Evolutionary conservation across 2,797 vertebrate genomes (phyloP).

Genomic region (Gymnothorax javanicus): DNA sequence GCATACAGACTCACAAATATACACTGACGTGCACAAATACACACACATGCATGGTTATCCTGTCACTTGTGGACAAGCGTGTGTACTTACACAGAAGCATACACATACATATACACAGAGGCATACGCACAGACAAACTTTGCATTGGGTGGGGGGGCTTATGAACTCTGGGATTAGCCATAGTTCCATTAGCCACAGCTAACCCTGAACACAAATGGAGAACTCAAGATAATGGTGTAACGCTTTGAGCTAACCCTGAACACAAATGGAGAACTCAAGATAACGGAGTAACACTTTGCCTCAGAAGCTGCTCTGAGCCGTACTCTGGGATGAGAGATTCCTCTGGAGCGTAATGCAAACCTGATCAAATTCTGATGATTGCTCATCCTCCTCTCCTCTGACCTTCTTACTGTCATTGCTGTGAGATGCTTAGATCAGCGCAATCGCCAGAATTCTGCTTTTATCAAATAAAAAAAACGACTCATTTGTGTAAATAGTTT

Average conservation of each 20-base stretch:
- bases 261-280: not conserved
- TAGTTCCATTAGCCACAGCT: not conserved
- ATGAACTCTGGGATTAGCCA: not conserved
- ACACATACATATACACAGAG: not conserved
- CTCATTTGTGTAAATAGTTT: constrained; percentile 26
- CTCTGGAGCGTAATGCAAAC: not conserved
- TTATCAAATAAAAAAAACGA: not conserved
- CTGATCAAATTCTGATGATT: not conserved
- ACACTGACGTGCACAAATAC: too few species aligned
- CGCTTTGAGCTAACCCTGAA: not conserved
- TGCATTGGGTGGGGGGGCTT: not conserved
- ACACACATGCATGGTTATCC: not conserved
- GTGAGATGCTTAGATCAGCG: not conserved
- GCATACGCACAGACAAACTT: not conserved
- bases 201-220: not conserved
- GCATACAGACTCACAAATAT: not conserved
- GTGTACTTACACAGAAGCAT: not conserved
- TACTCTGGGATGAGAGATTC: not conserved
- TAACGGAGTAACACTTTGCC: not conserved
- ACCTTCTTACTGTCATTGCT: not conserved
- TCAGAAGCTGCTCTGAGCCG: not conserved
- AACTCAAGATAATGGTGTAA: not conserved
- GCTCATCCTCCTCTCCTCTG: not conserved
- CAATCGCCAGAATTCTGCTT: not conserved
- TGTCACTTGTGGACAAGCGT: too few species aligned